Conservation (phyloP, 1,140 invertebrate genomes). For the Danaus melanippus region DNA sequence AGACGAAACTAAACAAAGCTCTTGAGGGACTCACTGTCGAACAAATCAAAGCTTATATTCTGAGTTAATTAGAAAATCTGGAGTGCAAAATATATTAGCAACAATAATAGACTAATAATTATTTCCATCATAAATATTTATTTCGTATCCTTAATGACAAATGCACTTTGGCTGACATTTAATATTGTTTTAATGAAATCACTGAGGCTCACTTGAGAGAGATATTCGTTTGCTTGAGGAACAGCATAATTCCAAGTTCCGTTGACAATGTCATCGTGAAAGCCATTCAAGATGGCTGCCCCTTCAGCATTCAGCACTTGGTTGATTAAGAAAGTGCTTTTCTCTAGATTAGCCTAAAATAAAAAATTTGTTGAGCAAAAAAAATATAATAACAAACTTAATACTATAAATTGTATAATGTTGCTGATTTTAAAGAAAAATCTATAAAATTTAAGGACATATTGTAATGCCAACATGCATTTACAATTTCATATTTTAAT, state of each 20-base stretch:
- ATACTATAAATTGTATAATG: too few species aligned
- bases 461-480: too few species aligned
- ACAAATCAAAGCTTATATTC: conserved; percentile 6
- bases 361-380: too few species aligned
- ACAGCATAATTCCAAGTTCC: conserved; percentile 17
- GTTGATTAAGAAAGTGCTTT: conserved; percentile 34
- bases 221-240: conserved; percentile 19
- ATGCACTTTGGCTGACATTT: conserved; percentile 12
- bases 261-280: conserved; percentile 23
- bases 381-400: too few species aligned
- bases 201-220: conserved; percentile 16
- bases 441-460: too few species aligned
- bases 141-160: conserved; percentile 6
- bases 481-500: too few species aligned
- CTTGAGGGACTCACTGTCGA: background rate
- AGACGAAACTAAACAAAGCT: conserved; percentile 4
- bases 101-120: background rate
- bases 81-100: background rate
- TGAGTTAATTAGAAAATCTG: background rate
- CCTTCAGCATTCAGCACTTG: conserved; percentile 30
- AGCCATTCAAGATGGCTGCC: conserved; percentile 23
- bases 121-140: background rate
- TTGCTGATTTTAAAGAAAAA: too few species aligned
- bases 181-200: conserved; percentile 18
- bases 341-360: conserved; percentile 31